Evolutionary conservation across 2,888 invertebrate genomes (phyloP).

Genomic region (Napeogenes sylphis): DNA sequence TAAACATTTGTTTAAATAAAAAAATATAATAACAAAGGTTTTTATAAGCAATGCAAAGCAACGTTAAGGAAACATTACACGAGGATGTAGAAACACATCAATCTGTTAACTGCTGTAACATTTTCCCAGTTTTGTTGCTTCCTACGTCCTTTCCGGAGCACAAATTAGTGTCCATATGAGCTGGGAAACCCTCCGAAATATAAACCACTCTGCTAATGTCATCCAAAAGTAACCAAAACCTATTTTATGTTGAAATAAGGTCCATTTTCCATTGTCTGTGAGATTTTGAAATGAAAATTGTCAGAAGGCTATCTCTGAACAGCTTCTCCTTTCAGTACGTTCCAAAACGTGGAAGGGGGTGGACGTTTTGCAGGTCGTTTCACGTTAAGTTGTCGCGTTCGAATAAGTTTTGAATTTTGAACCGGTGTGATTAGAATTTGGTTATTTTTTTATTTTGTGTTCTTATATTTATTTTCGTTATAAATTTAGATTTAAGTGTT

Average conservation of each 20-base stretch:
- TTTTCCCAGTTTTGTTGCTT: slow-evolving; percentile 30
- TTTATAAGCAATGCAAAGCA: slow-evolving; percentile 7
- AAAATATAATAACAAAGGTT: slow-evolving; percentile 1
- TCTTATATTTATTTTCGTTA: neutral
- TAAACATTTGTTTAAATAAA: slow-evolving; percentile 4
- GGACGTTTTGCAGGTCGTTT: slow-evolving; percentile 23
- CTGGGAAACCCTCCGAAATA: slow-evolving; percentile 33
- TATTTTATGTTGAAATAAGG: slow-evolving; percentile 6
- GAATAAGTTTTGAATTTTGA: slow-evolving; percentile 23
- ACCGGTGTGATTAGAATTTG: slow-evolving; percentile 11
- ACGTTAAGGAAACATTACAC: slow-evolving; percentile 28
- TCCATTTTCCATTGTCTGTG: slow-evolving; percentile 10
- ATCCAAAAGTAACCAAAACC: neutral
- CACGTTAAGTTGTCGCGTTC: slow-evolving; percentile 28
- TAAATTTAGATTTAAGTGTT: neutral
- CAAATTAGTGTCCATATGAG: slow-evolving; percentile 37
- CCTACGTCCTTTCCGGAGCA: slow-evolving; percentile 29
- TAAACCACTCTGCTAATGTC: slow-evolving; percentile 21
- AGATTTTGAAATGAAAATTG: slow-evolving; percentile 19
- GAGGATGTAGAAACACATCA: slow-evolving; percentile 32
- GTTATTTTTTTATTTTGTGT: slow-evolving; percentile 4
- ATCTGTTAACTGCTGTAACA: slow-evolving; percentile 33
- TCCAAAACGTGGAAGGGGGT: slow-evolving; percentile 21
- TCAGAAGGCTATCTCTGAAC: slow-evolving; percentile 21
- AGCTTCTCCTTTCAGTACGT: slow-evolving; percentile 27